These are phyloP conservation scores for Pelecanus crispus DNA, from an alignment of 2,113 vertebrate species.

Conservation along the genomic window DNA sequence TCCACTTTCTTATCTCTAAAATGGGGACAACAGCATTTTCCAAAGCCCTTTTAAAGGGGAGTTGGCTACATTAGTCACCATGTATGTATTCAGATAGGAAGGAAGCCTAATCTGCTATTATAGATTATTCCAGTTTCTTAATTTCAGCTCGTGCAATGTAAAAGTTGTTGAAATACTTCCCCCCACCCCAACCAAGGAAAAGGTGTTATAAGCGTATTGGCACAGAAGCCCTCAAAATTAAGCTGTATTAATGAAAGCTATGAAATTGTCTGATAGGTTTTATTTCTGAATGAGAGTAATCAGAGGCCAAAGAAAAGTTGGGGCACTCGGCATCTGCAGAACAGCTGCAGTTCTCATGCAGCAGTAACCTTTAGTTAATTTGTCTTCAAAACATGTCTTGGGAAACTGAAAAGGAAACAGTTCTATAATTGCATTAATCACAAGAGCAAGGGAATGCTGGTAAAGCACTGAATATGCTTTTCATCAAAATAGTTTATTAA, in stretches of 20 bases:
- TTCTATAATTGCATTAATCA: slow-evolving; percentile 37
- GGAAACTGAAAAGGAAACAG: slow-evolving; percentile 40
- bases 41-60: slow-evolving; percentile 3
- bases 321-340: slow-evolving; percentile 18
- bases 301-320: not conserved
- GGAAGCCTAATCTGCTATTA: slow-evolving; percentile 3
- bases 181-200: not conserved
- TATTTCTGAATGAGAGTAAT: not conserved
- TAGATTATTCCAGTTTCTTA: slow-evolving; percentile 8
- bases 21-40: slow-evolving; percentile 26
- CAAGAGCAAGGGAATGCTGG: not conserved
- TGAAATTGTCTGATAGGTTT: not conserved
- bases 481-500: slow-evolving; percentile 37
- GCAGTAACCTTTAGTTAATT: slow-evolving; percentile 51
- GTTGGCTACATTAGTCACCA: not conserved
- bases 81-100: slow-evolving; percentile 53
- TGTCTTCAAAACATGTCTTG: slow-evolving; percentile 49
- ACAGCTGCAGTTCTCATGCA: slow-evolving; percentile 49
- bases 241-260: not conserved
- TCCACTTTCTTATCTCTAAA: slow-evolving; percentile 56
- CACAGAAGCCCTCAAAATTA: not conserved
- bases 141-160: slow-evolving; percentile 7
- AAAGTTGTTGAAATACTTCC: not conserved
- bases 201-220: not conserved
- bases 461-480: slow-evolving; percentile 30